phyloP scores from a whole-genome alignment of 2,797 vertebrate species.

The Buphagus erythrorhynchus region DNA sequence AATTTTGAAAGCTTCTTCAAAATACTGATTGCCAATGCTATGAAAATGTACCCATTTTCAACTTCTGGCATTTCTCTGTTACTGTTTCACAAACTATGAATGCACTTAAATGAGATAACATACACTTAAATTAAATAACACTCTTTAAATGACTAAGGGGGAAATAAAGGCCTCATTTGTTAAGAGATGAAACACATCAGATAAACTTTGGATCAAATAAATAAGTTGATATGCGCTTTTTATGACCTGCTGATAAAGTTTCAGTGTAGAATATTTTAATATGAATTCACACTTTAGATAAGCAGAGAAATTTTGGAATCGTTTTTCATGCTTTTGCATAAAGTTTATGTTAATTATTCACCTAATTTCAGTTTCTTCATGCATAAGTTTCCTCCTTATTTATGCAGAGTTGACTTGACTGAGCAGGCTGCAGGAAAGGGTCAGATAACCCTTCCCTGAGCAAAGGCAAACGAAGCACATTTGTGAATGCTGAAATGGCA shows the following conservation, averaged over 20 bases:
- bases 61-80: not conserved
- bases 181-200: not conserved
- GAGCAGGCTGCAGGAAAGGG: not conserved
- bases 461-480: not conserved
- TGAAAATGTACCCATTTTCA: not conserved
- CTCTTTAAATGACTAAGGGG: not conserved
- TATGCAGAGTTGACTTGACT: conserved; percentile 15
- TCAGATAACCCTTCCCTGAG: conserved; percentile 10
- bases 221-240: not conserved
- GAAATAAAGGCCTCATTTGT: not conserved
- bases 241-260: not conserved
- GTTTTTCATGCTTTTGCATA: conserved; percentile 18
- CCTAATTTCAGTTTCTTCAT: conserved; percentile 33
- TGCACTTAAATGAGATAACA: not conserved
- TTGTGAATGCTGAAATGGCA: not conserved
- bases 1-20: not conserved
- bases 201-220: not conserved
- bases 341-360: conserved; percentile 21
- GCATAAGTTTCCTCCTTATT: conserved; percentile 35
- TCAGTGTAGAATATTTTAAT: not conserved
- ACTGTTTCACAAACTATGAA: not conserved
- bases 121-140: not conserved
- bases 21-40: not conserved
- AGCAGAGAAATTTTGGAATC: not conserved
- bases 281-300: not conserved